phyloP scores from a whole-genome alignment of 2,113 vertebrate species.

The Phocoena sinus region DNA sequence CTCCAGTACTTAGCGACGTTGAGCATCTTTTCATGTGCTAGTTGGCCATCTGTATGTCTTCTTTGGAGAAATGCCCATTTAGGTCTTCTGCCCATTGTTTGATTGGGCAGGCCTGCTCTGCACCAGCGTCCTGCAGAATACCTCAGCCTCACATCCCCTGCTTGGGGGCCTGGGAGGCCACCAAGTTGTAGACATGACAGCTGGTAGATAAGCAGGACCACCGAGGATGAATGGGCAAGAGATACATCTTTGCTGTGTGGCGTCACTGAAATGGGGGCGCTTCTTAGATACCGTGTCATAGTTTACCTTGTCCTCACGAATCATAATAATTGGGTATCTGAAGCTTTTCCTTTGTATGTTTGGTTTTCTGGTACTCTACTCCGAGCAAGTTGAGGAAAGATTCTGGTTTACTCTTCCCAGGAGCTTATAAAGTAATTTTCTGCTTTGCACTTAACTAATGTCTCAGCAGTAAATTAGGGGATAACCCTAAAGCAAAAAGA shows the following conservation, averaged over 20 bases:
- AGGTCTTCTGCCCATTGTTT: no score
- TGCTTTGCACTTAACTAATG: neutral
- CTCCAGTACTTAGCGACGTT: accelerated
- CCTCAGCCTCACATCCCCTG: no score
- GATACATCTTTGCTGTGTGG: neutral
- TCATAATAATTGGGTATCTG: accelerated
- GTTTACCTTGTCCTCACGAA: neutral
- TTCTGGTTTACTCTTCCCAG: neutral
- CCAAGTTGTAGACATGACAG: accelerated
- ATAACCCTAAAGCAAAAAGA: neutral
- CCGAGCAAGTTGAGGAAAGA: neutral
- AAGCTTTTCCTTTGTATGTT: accelerated
- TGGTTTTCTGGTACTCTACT: neutral
- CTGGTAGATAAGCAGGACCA: accelerated
- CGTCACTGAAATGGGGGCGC: accelerated
- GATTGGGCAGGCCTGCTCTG: neutral
- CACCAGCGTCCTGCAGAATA: accelerated
- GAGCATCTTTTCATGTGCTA: neutral
- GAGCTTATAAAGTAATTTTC: neutral
- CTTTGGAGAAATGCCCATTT: neutral
- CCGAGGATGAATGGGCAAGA: neutral
- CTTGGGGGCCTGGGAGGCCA: neutral
- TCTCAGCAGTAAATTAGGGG: neutral
- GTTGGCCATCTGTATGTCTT: neutral
- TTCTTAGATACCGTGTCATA: accelerated